phyloP scores from a whole-genome alignment of 2,113 vertebrate species.

The Vombatus ursinus region DNA sequence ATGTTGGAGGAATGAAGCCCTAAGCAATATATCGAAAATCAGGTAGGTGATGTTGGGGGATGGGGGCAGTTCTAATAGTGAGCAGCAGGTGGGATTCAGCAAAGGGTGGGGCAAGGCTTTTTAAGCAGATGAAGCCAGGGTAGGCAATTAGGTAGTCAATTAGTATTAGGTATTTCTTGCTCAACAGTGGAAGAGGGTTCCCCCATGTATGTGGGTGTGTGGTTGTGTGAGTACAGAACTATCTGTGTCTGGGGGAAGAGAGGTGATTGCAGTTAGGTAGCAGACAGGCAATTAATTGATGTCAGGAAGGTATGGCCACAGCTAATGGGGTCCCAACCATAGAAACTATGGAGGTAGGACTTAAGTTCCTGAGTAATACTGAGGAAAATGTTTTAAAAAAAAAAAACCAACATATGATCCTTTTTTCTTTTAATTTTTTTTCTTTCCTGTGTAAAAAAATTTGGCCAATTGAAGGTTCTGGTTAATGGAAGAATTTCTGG shows the following conservation, averaged over 20 bases:
- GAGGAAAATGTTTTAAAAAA: background rate
- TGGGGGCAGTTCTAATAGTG: background rate
- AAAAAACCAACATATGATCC: background rate
- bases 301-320: background rate
- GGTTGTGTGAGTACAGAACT: background rate
- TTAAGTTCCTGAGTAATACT: background rate
- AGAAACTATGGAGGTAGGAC: background rate
- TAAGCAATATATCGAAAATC: background rate
- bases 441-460: background rate
- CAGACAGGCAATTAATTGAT: background rate
- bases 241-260: background rate
- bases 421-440: conserved; percentile 19
- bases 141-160: background rate
- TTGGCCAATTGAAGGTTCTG: background rate
- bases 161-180: background rate
- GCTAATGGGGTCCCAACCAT: background rate
- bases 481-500: conserved; percentile 8
- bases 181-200: background rate
- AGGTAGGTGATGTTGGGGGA: background rate
- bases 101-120: background rate
- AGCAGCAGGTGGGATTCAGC: background rate
- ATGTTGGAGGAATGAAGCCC: background rate
- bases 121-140: background rate
- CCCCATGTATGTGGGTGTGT: background rate
- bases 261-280: background rate